Evolutionary conservation across 2,113 vertebrate species (phyloP).

Genomic region (Malurus melanocephalus): DNA sequence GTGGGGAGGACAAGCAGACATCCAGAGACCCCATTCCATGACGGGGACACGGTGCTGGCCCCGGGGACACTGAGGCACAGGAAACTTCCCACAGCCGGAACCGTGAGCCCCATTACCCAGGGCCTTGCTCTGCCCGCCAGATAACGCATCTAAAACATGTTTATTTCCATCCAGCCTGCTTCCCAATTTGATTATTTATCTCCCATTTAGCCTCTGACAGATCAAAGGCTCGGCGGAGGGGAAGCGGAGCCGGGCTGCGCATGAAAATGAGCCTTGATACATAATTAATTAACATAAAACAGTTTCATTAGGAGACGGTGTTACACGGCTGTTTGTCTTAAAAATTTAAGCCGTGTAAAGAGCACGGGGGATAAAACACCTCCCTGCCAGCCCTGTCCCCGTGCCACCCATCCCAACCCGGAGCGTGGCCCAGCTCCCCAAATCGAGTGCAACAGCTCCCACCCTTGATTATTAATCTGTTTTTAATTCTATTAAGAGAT

Average conservation of each 20-base stretch:
- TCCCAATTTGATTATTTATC: slow-evolving; percentile 62
- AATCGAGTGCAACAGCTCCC: accelerated
- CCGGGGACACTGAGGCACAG: neutral
- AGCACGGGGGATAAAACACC: neutral
- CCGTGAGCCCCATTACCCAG: accelerated
- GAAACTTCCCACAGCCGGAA: neutral
- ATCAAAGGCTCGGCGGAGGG: slow-evolving; percentile 40
- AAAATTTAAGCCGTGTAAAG: slow-evolving; percentile 5
- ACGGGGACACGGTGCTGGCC: accelerated
- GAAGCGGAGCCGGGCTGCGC: slow-evolving; percentile 10
- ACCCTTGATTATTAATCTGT: slow-evolving; percentile 40
- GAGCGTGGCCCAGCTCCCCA: neutral
- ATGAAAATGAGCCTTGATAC: slow-evolving; percentile 67
- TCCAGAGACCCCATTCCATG: accelerated
- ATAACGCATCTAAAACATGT: neutral
- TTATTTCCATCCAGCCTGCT: slow-evolving; percentile 45
- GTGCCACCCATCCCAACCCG: neutral
- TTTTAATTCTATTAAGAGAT: slow-evolving; percentile 63
- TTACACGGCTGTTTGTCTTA: slow-evolving; percentile 54
- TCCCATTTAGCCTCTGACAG: slow-evolving; percentile 56
- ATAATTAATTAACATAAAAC: slow-evolving; percentile 75
- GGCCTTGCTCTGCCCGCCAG: neutral
- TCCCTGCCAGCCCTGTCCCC: neutral
- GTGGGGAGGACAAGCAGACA: accelerated
- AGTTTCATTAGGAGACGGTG: slow-evolving; percentile 71